phyloP scores from a whole-genome alignment of 2,888 invertebrate genomes.

The Ellobium chinense region DNA sequence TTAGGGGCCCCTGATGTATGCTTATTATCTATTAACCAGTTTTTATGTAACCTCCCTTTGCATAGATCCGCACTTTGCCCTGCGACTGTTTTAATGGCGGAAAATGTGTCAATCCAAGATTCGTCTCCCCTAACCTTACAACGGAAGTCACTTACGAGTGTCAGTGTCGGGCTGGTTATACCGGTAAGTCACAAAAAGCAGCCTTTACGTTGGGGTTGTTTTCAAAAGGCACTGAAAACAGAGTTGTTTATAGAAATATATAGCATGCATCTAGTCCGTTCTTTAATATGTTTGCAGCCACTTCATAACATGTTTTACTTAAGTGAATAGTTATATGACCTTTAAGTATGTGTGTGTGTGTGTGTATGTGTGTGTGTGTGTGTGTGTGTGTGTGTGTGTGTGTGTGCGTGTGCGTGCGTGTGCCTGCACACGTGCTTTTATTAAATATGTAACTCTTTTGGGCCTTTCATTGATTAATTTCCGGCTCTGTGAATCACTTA shows the following conservation, averaged over 20 bases:
- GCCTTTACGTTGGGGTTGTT: too few relatives aligned
- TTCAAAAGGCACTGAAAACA: too few relatives aligned
- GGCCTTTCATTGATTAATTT: too few relatives aligned
- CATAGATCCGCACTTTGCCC: conserved; percentile 47
- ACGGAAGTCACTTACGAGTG: conserved; percentile 47
- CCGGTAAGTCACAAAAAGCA: conserved; percentile 47
- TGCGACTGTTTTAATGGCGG: conserved; percentile 54
- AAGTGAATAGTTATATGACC: too few relatives aligned
- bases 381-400: conserved; percentile 19
- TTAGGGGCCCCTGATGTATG: too few relatives aligned
- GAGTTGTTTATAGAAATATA: too few relatives aligned
- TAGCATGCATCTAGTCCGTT: too few relatives aligned
- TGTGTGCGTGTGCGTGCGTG: conserved; percentile 2
- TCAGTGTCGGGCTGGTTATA: conserved; percentile 49
- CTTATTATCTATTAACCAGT: not conserved
- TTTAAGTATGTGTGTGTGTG: not conserved
- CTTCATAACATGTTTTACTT: too few relatives aligned
- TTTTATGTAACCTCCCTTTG: not conserved
- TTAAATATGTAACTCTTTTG: too few relatives aligned
- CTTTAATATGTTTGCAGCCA: too few relatives aligned
- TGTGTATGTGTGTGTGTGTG: not conserved
- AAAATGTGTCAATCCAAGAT: conserved; percentile 49
- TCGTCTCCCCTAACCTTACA: not conserved
- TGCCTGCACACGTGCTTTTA: too few relatives aligned
- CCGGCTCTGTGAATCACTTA: too few relatives aligned